Evolutionary conservation across 2,888 invertebrate genomes (phyloP), one percentile per base, ranked within the genome.

Genomic region (Metopia argyrocephala): DNA sequence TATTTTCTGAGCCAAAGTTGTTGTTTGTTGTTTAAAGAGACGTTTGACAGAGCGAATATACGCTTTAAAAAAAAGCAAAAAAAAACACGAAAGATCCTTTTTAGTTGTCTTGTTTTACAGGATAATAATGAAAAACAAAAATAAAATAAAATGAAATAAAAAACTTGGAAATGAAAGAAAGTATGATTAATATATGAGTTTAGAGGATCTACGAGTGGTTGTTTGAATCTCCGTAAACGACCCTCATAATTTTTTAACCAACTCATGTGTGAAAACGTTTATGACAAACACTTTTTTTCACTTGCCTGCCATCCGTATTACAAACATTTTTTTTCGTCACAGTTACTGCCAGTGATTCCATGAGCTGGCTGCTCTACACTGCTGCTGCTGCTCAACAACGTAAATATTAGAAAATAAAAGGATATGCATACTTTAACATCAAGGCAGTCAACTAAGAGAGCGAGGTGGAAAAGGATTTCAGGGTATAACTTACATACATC

Each of bases 251-350:
- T 78, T 81, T 81, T 81, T 61, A 74, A 78, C 18, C 74, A 74
- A 81, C 81, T 81, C 76, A 81, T 78, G 81, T 81, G 81, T 81
- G 74, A 81, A 81, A 81, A 81, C 81, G 76, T 81, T 81, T 81
- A 78, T 78, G 81, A 81, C 76, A 76, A 80, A 80, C 71, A 73
- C 50, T 76, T 71, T 69, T 79, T 45, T 23, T 64, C 15, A 54
- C 12, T 46, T 45, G 2, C 5, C 20, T 3, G 25, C 38, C 5
- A 5, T 48, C 31, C 6, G 6, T 12, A 1, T 71, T n/a, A n/a
- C n/a, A n/a, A n/a, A n/a, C n/a, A n/a, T 7, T 54, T 20, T 66
- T 28, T 52, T 68, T 61, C 28, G 27, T 48, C 21, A 15, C 25
- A 48, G 59, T 46, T 23, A 45, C 38, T 38, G 21, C 38, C 18